These are phyloP conservation scores for Ellobius talpinus DNA, from an alignment of 2,113 vertebrate genomes.

Conservation along the genomic window DNA sequence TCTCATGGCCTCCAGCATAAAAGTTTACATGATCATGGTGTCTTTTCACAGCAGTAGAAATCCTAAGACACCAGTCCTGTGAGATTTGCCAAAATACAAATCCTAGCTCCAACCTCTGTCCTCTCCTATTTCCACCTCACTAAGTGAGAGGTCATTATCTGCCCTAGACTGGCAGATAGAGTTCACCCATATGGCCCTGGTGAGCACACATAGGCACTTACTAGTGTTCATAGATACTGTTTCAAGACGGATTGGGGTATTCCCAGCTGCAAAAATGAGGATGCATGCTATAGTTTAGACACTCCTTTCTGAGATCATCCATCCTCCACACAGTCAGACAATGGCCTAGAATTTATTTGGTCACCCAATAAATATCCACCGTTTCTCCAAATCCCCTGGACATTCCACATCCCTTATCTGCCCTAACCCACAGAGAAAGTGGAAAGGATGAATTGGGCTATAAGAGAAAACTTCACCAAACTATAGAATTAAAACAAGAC, in stretches of 20 bases:
- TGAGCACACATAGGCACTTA: background rate
- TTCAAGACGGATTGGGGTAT: background rate
- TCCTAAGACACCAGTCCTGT: background rate
- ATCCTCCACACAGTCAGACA: background rate
- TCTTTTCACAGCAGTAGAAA: no score
- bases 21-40: no score
- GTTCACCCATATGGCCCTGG: background rate
- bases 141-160: background rate
- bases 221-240: background rate
- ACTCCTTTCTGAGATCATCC: background rate
- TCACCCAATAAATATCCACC: background rate
- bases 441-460: background rate
- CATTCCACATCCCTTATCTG: background rate
- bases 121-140: background rate
- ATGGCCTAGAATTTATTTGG: background rate
- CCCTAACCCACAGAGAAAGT: background rate
- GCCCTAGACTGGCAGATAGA: background rate
- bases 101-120: background rate
- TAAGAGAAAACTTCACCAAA: background rate
- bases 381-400: background rate
- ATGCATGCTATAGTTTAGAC: background rate
- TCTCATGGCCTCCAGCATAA: no score
- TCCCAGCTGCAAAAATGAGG: background rate
- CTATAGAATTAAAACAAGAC: background rate
- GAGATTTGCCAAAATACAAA: background rate